phyloP scores from a whole-genome alignment of 2,888 invertebrate genomes.

The Drosophila kambysellisi region DNA sequence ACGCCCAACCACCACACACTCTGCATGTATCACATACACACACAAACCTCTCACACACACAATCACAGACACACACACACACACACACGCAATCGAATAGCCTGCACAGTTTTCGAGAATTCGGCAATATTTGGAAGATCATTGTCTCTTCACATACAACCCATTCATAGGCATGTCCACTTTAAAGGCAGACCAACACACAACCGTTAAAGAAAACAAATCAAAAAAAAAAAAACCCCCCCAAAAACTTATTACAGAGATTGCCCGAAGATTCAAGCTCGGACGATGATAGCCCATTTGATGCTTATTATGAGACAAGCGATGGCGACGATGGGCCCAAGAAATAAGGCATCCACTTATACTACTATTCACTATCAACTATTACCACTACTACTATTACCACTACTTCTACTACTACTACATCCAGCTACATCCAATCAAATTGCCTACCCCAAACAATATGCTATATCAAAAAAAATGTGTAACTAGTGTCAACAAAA shows the following conservation, averaged over 20 bases:
- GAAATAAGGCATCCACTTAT: slow-evolving; percentile 57
- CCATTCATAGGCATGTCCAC: slow-evolving; percentile 50
- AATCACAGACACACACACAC: slow-evolving; percentile 1
- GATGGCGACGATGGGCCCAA: slow-evolving; percentile 77
- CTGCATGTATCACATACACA: slow-evolving; percentile 37
- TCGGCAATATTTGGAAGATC: slow-evolving; percentile 41
- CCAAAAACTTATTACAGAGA: slow-evolving; percentile 76
- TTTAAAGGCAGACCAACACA: slow-evolving; percentile 21
- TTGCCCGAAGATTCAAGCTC: slow-evolving; percentile 84
- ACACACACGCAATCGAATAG: slow-evolving; percentile 11
- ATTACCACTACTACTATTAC: slow-evolving; percentile 12
- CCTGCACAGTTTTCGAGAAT: slow-evolving; percentile 39
- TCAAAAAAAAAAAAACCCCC: slow-evolving; percentile 21
- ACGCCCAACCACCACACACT: slow-evolving; percentile 2
- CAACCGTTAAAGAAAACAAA: slow-evolving; percentile 13
- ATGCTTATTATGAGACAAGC: slow-evolving; percentile 83
- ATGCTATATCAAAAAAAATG: slow-evolving; percentile 22
- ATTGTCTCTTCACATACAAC: slow-evolving; percentile 18
- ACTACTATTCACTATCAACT: slow-evolving; percentile 39
- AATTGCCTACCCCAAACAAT: slow-evolving; percentile 35
- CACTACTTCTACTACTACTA: slow-evolving; percentile 24
- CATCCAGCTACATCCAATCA: slow-evolving; percentile 35
- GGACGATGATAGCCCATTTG: slow-evolving; percentile 84
- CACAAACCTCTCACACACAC: background rate
- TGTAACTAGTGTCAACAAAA: slow-evolving; percentile 39